These are phyloP conservation scores for Caretta caretta DNA, from an alignment of 2,113 vertebrate species.

Conservation along the genomic window DNA sequence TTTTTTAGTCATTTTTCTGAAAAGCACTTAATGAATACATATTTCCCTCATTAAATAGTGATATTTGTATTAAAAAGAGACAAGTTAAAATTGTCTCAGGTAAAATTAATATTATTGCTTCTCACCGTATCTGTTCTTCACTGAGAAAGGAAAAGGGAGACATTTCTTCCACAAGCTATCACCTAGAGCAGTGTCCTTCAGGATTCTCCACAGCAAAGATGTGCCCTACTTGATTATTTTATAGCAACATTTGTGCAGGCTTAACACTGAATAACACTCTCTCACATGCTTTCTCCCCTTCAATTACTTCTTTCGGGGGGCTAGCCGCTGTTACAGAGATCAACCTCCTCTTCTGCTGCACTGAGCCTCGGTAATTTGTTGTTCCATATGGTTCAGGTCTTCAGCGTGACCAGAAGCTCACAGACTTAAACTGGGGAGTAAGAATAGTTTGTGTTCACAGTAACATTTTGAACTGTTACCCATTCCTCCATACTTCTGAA, in stretches of 20 bases:
- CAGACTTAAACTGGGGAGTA: not conserved
- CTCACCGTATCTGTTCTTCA: not conserved
- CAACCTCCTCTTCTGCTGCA: constrained; percentile 44
- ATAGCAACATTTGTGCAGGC: constrained; percentile 50
- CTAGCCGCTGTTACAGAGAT: constrained; percentile 62
- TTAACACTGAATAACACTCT: not conserved
- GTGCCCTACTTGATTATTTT: not conserved
- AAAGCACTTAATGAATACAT: not conserved
- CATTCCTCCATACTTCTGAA: not conserved
- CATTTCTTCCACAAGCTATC: not conserved
- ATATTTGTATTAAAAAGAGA: not conserved
- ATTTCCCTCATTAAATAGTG: not conserved
- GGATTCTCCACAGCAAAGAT: constrained; percentile 12
- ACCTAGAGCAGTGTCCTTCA: not conserved
- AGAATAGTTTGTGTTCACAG: not conserved
- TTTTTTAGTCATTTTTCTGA: not conserved
- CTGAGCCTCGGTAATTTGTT: constrained; percentile 53
- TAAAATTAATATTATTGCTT: not conserved
- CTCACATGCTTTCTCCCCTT: constrained; percentile 12
- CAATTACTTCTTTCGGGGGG: constrained; percentile 46
- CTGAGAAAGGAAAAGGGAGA: not conserved
- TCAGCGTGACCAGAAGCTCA: constrained; percentile 43
- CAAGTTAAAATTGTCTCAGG: rapidly evolving
- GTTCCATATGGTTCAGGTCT: constrained; percentile 46
- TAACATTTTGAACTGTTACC: not conserved